Conservation (phyloP, 2,888 invertebrate genomes). For the Andrena marginata region DNA sequence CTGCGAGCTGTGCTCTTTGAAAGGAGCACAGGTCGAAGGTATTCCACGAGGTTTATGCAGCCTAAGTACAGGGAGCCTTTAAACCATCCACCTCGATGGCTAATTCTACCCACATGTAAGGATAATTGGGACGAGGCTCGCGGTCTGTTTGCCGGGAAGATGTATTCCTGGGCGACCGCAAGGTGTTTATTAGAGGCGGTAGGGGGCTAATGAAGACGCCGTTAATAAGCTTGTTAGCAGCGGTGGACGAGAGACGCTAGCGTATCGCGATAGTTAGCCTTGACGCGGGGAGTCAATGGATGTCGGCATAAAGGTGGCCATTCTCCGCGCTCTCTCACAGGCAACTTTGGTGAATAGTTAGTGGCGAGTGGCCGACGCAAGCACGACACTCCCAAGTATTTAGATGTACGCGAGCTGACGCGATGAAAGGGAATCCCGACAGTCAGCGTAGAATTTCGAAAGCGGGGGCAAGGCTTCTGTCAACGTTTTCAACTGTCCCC, state of each 20-base stretch:
- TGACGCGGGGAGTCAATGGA: slow-evolving; percentile 40
- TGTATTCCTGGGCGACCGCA: slow-evolving; percentile 37
- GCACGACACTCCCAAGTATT: slow-evolving; percentile 34
- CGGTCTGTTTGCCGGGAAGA: slow-evolving; percentile 16
- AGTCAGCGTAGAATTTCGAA: slow-evolving; percentile 18
- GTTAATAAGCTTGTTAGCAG: slow-evolving; percentile 63
- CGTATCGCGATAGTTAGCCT: slow-evolving; percentile 44
- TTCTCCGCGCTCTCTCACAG: slow-evolving; percentile 8
- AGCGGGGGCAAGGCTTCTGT: too few species aligned
- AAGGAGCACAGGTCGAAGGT: too few species aligned
- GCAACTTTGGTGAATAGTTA: slow-evolving; percentile 55
- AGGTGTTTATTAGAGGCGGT: slow-evolving; percentile 40
- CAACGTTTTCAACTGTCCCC: too few species aligned
- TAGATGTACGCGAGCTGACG: slow-evolving; percentile 25
- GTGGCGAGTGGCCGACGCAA: slow-evolving; percentile 29
- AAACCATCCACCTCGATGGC: not conserved
- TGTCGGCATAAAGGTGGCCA: slow-evolving; percentile 31
- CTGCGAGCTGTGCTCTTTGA: too few species aligned
- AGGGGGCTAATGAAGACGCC: slow-evolving; percentile 50
- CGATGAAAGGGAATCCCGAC: slow-evolving; percentile 32
- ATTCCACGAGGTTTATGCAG: too few species aligned
- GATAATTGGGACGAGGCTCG: slow-evolving; percentile 19
- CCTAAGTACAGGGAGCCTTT: not conserved
- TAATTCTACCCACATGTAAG: not conserved
- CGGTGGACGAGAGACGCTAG: slow-evolving; percentile 38